Conservation (phyloP, 2,113 vertebrate species). For the Marmota flaviventris region DNA sequence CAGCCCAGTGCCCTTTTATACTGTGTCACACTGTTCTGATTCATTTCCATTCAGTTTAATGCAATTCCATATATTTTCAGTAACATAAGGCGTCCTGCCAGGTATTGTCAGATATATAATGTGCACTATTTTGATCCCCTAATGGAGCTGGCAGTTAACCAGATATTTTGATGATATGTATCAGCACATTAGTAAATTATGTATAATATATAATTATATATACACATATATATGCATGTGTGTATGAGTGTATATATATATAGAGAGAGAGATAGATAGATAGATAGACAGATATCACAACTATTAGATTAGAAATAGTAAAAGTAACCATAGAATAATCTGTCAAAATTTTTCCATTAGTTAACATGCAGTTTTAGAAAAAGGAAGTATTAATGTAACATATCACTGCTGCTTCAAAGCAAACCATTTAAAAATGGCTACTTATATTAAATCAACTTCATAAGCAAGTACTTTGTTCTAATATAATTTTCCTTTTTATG, state of each 20-base stretch:
- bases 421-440: constrained; percentile 7
- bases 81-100: neutral
- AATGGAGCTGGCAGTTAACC: neutral
- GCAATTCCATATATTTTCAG: neutral
- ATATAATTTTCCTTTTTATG: neutral
- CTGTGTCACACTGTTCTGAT: neutral
- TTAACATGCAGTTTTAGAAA: neutral
- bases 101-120: neutral
- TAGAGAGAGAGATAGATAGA: neutral
- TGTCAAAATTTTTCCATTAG: neutral
- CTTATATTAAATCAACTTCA: neutral
- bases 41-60: neutral
- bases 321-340: neutral
- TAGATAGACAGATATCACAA: neutral
- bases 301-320: neutral
- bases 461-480: neutral
- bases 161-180: neutral
- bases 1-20: neutral
- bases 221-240: neutral
- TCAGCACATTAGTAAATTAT: constrained; percentile 6
- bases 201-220: neutral
- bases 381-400: neutral
- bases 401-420: constrained; percentile 34
- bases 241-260: neutral
- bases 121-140: neutral